Evolutionary conservation across 2,888 invertebrate genomes (phyloP).

Genomic region (Plebejus anna): DNA sequence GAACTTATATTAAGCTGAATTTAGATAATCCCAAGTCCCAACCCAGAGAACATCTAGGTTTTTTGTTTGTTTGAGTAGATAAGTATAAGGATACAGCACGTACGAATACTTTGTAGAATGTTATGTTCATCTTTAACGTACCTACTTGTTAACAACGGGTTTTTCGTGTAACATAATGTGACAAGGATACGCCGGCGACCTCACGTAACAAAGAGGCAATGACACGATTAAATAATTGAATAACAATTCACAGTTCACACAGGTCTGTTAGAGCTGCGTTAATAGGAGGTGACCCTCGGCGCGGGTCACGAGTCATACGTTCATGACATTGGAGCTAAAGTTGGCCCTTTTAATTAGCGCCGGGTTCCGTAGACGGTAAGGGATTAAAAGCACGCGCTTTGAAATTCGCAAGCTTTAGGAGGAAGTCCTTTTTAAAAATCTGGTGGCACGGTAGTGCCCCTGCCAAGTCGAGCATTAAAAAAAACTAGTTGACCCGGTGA

Average conservation of each 20-base stretch:
- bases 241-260: conserved; percentile 43
- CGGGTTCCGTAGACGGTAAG: background rate
- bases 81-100: background rate
- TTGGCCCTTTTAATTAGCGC: too few species aligned
- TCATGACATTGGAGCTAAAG: conserved; percentile 60
- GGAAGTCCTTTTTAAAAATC: too few species aligned
- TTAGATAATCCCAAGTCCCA: too few species aligned
- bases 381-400: too few species aligned
- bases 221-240: conserved; percentile 41
- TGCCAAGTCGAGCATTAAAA: too few species aligned
- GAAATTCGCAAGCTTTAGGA: too few species aligned
- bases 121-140: conserved; percentile 9
- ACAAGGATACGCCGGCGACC: conserved; percentile 43
- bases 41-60: background rate
- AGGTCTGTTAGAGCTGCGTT: conserved; percentile 41
- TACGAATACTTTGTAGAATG: background rate
- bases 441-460: too few species aligned
- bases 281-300: conserved; percentile 48
- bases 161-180: conserved; percentile 36
- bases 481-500: too few species aligned
- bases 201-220: conserved; percentile 42
- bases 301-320: conserved; percentile 50
- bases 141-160: conserved; percentile 1
- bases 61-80: background rate
- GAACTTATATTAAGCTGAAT: too few species aligned